These are phyloP conservation scores for Trichacis sp. DNA, from an alignment of 2,888 invertebrate genomes.

Conservation along the genomic window DNA sequence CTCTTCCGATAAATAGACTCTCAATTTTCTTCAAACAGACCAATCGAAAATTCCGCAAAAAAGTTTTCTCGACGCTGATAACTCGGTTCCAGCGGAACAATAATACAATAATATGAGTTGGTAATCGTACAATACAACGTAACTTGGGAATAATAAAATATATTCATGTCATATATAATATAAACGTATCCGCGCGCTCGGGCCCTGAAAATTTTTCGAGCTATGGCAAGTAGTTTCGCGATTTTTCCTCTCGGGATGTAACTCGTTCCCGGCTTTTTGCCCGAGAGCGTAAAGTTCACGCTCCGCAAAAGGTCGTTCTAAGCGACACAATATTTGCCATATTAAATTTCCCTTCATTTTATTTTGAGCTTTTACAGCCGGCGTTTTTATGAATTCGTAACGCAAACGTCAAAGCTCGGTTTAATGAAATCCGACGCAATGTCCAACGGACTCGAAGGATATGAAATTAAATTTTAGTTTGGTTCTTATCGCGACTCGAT, in stretches of 20 bases:
- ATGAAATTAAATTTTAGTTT: background rate
- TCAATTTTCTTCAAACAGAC: no score
- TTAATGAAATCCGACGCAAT: background rate
- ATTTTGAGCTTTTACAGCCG: background rate
- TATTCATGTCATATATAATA: slow-evolving; percentile 15
- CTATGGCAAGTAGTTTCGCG: background rate
- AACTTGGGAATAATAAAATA: slow-evolving; percentile 36
- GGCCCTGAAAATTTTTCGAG: slow-evolving; percentile 1
- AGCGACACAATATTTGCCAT: background rate
- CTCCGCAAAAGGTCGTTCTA: background rate
- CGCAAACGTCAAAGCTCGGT: background rate
- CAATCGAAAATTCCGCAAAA: no score
- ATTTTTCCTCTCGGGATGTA: background rate
- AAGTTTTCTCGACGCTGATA: no score
- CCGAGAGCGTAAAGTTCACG: background rate
- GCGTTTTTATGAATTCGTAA: background rate
- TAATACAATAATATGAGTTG: no score
- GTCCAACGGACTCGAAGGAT: background rate
- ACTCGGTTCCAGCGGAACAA: no score
- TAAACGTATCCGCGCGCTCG: slow-evolving; percentile 14
- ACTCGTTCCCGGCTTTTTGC: background rate
- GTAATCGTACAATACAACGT: slow-evolving; percentile 22
- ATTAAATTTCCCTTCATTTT: background rate
- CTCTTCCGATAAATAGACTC: no score
- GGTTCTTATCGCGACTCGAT: background rate